Base-by-base conservation (phyloP, 23 tunicate genomes). In the Ciona savignyi region DNA sequence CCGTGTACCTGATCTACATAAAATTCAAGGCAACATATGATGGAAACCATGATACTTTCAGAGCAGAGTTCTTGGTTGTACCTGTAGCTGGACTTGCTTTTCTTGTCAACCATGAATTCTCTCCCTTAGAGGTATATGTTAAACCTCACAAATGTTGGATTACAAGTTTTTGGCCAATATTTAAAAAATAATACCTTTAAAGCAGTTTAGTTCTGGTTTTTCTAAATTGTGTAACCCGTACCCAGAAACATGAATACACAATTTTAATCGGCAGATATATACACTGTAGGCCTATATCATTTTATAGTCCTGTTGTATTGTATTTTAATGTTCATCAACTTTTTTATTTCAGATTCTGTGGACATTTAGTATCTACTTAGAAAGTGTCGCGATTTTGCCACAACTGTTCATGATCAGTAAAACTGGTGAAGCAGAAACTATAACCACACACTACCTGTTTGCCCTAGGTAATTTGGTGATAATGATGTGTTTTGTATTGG, bases 361-460 rank as follows among this genome's bases (percentile, higher is more conserved):
- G 99, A 95, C 99, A 4, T 95, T 95, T 73, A 83, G 90, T 67
- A 95, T 95, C 35, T 95, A 95, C 71, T 75, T 95, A 80, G 99
- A 95, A 78, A 79, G 93, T 69, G 99, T 95, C 29, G 99, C 99
- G 3, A 95, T 95, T 68, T 77, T 95, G 24, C 99, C 99, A 2
- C 99, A 95, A 66, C 74, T 95, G 67, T 95, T 95, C 65, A 87
- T 95, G 96, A 95, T 95, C 31, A 88, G 85, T 73, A 95, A 95
- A 70, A 90, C 95, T 83, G 99, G 99, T 15, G 99, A 95, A 72
- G 99, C 99, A 22, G 99, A 95, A 71, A 75, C 99, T 4, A 95
- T 95, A 25, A 95, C 99, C 29, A 88, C 99, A 27, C 99, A 95
- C 66, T 95, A 95, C 49, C 81, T 95, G 29, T 95, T 95, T 71